Base-by-base conservation (phyloP, 2,113 vertebrate genomes). In the Hippopotamus amphibius region DNA sequence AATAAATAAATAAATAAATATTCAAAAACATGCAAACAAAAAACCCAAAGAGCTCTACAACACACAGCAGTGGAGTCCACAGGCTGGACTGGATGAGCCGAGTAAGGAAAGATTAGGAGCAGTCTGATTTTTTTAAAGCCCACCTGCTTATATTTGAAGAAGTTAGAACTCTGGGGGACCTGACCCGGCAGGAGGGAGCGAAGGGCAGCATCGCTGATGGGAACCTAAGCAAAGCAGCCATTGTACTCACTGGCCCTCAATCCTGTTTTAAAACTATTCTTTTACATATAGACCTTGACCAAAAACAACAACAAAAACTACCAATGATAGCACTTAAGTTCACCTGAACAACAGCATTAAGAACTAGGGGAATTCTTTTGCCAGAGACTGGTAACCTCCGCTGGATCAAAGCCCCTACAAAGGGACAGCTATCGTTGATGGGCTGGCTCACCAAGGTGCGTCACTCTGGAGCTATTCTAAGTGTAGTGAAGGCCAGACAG, bases 381-480 rank as follows among this genome's bases (percentile, higher is more conserved):
- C 17, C 6, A 21, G 72, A 53, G 46, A 30, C 86, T 13, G 71
- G 76, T 17, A 17, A 61, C 43, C 19, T 57, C 30, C 24, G 28
- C n/a, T 6, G 10, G 28, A 3, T 33, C 26, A 15, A 30, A 77
- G 21, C 24, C 59, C 41, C 57, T 8, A 1, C 13, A 33, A 43
- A 53, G 21, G 57, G 13, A 2, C 1, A 3, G 8, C 33, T 21
- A 9, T 7, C 3, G 7, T 37, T 2, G 76, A 22, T 0, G 0
- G 43, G 6, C 57, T 12, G 55, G 48, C 37, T 43, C 57, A 14
- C 41, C 48, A 1, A 48, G 68, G 11, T 4, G 8, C 5, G 1
- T 7, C 13, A 4, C 30, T 19, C 41, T 3, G 4, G 50, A 53
- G 57, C 50, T 37, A 11, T 26, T 30, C 33, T 69, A 53, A 28